Conservation (phyloP, 2,797 vertebrate species). For the Cephalopachus bancanus region DNA sequence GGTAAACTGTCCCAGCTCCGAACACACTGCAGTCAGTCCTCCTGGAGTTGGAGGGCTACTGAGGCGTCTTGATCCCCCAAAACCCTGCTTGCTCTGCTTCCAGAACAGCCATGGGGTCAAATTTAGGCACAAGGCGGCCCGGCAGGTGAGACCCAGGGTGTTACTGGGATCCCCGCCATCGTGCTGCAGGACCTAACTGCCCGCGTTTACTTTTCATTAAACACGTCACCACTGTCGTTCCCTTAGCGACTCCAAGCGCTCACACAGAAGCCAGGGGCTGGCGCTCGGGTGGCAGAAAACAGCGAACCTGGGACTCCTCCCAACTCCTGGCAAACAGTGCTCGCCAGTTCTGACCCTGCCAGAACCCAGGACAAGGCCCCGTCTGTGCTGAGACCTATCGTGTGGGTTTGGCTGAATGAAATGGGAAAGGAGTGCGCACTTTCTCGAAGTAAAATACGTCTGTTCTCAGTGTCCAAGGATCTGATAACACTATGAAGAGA, state of each 20-base stretch:
- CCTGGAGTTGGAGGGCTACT: background rate
- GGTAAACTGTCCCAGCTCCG: background rate
- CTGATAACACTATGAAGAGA: background rate
- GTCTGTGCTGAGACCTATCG: background rate
- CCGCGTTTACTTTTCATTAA: conserved; percentile 75
- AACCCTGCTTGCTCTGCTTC: background rate
- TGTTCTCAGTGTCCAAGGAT: background rate
- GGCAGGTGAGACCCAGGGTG: background rate
- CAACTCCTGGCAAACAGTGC: background rate
- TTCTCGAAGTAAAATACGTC: background rate
- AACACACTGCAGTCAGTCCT: background rate
- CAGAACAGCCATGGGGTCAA: background rate
- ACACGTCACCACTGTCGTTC: conserved; percentile 61
- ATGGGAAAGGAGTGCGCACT: background rate
- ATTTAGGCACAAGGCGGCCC: background rate
- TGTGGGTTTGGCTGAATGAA: background rate
- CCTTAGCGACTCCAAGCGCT: background rate
- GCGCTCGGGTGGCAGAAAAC: background rate
- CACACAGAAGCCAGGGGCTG: background rate
- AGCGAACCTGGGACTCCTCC: background rate
- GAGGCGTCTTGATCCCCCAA: rapidly evolving
- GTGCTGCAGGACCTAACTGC: background rate
- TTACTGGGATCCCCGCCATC: background rate
- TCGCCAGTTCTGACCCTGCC: background rate
- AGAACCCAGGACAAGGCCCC: background rate